Percentiles rank a stretch among this genome's conserved stretches.
These are phyloP conservation scores for Drosophila sproati DNA, from an alignment of 1,140 invertebrate genomes.

Conservation along the genomic window DNA sequence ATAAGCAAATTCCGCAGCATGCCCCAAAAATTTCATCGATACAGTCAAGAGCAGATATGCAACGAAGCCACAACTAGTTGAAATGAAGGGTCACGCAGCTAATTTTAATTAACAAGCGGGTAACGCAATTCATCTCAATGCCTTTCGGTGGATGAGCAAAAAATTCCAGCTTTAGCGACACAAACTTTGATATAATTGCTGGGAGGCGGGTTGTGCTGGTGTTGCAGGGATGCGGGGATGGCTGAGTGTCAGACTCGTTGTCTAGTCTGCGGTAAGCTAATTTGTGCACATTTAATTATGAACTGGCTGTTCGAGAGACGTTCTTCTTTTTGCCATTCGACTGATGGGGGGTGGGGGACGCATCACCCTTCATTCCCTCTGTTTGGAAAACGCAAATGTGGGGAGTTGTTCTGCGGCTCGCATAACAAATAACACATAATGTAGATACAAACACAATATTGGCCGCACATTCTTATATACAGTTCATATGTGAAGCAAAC, in stretches of 20 bases:
- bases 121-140: not conserved
- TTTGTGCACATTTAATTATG: constrained; percentile 57
- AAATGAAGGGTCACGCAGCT: constrained; percentile 16
- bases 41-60: not conserved
- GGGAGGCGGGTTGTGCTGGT: too few relatives aligned
- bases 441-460: not conserved
- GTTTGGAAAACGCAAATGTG: constrained; percentile 13
- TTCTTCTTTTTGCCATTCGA: constrained; percentile 2
- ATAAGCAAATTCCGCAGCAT: constrained; percentile 2
- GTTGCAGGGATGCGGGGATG: not conserved
- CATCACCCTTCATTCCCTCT: not conserved
- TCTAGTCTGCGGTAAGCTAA: constrained; percentile 34
- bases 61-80: not conserved
- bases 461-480: constrained; percentile 25
- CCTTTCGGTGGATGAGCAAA: constrained; percentile 8
- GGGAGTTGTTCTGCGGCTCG: not conserved
- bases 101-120: constrained; percentile 30
- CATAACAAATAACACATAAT: constrained; percentile 15
- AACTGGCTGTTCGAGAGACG: constrained; percentile 15
- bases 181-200: constrained; percentile 20
- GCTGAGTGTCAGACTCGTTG: constrained; percentile 1
- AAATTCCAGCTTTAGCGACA: constrained; percentile 4
- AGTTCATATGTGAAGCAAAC: constrained; percentile 31
- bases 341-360: too few relatives aligned
- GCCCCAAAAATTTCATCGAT: not conserved